A percentile compares a stretch with the other conserved stretches of the same genome.
phyloP scores from a whole-genome alignment of 2,113 vertebrate species.

The Phyllostomus discolor region DNA sequence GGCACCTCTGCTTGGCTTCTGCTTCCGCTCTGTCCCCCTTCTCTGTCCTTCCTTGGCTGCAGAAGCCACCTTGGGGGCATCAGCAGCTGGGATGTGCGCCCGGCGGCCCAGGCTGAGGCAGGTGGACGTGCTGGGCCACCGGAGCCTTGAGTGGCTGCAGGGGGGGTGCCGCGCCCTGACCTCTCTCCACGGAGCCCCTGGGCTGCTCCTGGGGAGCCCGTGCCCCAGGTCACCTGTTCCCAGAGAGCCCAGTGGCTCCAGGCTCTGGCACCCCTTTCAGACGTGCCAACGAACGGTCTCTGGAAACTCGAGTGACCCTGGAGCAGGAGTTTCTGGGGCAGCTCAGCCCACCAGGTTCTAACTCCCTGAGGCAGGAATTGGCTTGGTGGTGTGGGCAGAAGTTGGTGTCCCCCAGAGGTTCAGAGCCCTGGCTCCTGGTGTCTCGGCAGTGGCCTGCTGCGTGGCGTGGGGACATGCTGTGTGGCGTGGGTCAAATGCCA shows the following conservation, averaged over 20 bases:
- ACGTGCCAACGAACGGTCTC: not conserved
- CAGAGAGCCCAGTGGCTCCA: not conserved
- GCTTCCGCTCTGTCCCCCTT: not conserved
- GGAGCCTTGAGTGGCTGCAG: not conserved
- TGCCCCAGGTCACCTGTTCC: not conserved
- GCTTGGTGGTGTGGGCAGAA: not conserved
- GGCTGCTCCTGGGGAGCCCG: not conserved
- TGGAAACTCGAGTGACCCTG: not conserved
- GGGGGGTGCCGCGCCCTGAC: not conserved
- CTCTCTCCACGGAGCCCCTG: not conserved
- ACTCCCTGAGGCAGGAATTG: not conserved
- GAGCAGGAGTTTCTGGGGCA: not conserved
- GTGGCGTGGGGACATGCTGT: not conserved
- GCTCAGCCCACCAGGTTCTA: rapidly evolving
- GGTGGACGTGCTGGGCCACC: not conserved
- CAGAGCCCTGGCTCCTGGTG: no score
- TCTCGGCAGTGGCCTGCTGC: rapidly evolving
- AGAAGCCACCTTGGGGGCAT: rapidly evolving
- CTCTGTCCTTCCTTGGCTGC: not conserved
- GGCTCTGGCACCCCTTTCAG: not conserved
- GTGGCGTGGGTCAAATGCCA: not conserved
- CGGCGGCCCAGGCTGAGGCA: not conserved
- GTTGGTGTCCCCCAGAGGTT: not conserved
- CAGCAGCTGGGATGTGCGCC: no score
- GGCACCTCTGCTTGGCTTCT: not conserved